phyloP scores from a whole-genome alignment of 1,140 invertebrate species.

The Hycleus cichorii region DNA sequence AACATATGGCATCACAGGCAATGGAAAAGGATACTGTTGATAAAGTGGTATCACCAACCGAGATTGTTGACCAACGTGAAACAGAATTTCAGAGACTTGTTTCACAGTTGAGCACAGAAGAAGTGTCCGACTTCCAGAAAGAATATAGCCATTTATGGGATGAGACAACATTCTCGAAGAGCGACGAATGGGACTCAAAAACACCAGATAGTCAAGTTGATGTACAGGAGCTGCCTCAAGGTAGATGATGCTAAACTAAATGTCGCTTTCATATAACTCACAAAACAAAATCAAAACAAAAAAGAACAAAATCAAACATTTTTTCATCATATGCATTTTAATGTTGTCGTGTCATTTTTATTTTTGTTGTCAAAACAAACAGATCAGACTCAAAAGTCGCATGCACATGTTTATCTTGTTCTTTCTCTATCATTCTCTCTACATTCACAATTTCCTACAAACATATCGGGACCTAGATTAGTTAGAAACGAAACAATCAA shows the following conservation, averaged over 20 bases:
- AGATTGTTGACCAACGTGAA: conserved; percentile 41
- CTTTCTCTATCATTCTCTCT: conserved; percentile 7
- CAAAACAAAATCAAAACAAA: neutral
- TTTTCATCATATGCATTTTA: neutral
- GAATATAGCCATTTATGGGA: conserved; percentile 44
- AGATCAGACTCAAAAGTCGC: neutral
- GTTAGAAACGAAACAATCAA: neutral
- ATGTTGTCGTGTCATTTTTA: neutral
- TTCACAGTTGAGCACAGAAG: conserved; percentile 45
- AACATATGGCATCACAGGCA: conserved; percentile 46
- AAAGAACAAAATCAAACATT: neutral
- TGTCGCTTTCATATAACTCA: neutral
- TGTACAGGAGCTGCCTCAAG: conserved; percentile 41
- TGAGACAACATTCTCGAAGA: conserved; percentile 42
- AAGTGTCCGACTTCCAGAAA: conserved; percentile 43
- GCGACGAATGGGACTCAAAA: conserved; percentile 41
- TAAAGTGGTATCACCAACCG: conserved; percentile 33
- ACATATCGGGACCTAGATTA: conserved; percentile 37
- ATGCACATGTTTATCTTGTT: neutral
- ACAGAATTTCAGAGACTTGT: conserved; percentile 44
- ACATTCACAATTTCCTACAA: conserved; percentile 23
- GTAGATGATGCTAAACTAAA: conserved; percentile 35
- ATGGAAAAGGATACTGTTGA: conserved; percentile 29
- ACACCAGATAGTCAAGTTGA: conserved; percentile 40
- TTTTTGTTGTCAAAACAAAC: conserved; percentile 2